Percentiles rank a stretch among this genome's conserved stretches.
phyloP scores from a whole-genome alignment of 2,113 vertebrate genomes.

The Siniperca knerii region DNA sequence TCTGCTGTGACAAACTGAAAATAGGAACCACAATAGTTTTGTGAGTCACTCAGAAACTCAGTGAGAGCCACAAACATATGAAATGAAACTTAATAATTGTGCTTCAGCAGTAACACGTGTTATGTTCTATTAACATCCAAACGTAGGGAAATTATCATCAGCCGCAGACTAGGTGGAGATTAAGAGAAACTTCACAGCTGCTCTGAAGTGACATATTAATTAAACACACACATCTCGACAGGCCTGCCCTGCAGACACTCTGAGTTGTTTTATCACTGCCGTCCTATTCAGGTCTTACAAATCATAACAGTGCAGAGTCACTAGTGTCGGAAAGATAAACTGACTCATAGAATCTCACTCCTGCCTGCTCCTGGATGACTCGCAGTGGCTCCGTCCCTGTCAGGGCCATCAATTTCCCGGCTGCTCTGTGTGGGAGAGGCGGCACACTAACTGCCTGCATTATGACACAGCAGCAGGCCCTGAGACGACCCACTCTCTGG shows the following conservation, averaged over 20 bases:
- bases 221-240: slow-evolving; percentile 53
- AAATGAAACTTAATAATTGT: slow-evolving; percentile 40
- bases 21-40: slow-evolving; percentile 53
- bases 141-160: slow-evolving; percentile 22
- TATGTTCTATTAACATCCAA: slow-evolving; percentile 39
- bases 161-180: background rate
- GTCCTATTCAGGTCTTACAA: slow-evolving; percentile 46
- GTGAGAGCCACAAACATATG: slow-evolving; percentile 19
- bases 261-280: slow-evolving; percentile 30
- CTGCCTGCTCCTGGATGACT: slow-evolving; percentile 50
- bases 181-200: slow-evolving; percentile 27
- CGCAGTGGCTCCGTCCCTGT: slow-evolving; percentile 48
- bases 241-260: slow-evolving; percentile 36
- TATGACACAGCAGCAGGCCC: slow-evolving; percentile 63
- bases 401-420: slow-evolving; percentile 61
- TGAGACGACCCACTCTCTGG: background rate
- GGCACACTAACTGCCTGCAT: slow-evolving; percentile 51
- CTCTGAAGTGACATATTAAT: slow-evolving; percentile 54
- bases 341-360: slow-evolving; percentile 62
- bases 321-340: slow-evolving; percentile 64
- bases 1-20: slow-evolving; percentile 50
- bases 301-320: slow-evolving; percentile 58
- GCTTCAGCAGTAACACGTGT: slow-evolving; percentile 47
- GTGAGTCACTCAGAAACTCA: slow-evolving; percentile 47
- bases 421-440: slow-evolving; percentile 44